Conservation (phyloP, 2,797 vertebrate species). For the Leuciscus waleckii region DNA sequence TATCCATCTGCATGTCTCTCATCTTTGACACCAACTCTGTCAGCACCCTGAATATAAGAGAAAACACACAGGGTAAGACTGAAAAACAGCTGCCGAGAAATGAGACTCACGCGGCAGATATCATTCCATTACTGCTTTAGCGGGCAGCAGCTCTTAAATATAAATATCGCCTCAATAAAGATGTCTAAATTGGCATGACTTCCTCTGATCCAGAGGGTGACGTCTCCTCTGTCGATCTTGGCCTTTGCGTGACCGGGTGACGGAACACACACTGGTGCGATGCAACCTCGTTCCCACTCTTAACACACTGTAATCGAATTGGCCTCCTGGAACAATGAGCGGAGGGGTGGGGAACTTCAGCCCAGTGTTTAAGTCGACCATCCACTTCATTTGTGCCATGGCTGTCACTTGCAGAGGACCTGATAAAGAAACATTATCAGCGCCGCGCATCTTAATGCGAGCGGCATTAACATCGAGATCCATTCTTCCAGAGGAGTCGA, state of each 20-base stretch:
- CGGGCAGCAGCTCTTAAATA: constrained; percentile 2
- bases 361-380: constrained; percentile 70
- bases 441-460: constrained; percentile 65
- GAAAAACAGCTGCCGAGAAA: not conserved
- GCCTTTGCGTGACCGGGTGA: constrained; percentile 52
- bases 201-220: not conserved
- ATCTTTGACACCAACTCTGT: constrained; percentile 98
- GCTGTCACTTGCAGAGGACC: constrained; percentile 51
- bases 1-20: constrained; percentile 99
- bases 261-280: constrained; percentile 32
- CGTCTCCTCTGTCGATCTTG: not conserved
- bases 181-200: constrained; percentile 2
- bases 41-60: constrained; percentile 83
- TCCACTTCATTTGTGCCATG: constrained; percentile 69
- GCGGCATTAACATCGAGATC: constrained; percentile 64
- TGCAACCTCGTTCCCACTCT: constrained; percentile 69
- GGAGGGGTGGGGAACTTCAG: constrained; percentile 53
- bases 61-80: not conserved
- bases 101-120: not conserved
- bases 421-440: constrained; percentile 51
- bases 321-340: constrained; percentile 67
- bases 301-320: constrained; percentile 76
- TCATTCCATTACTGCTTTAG: constrained; percentile 14
- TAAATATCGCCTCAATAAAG: not conserved
- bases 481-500: constrained; percentile 62